Conservation (phyloP, 2,113 vertebrate species). For the Tragelaphus imberbis region DNA sequence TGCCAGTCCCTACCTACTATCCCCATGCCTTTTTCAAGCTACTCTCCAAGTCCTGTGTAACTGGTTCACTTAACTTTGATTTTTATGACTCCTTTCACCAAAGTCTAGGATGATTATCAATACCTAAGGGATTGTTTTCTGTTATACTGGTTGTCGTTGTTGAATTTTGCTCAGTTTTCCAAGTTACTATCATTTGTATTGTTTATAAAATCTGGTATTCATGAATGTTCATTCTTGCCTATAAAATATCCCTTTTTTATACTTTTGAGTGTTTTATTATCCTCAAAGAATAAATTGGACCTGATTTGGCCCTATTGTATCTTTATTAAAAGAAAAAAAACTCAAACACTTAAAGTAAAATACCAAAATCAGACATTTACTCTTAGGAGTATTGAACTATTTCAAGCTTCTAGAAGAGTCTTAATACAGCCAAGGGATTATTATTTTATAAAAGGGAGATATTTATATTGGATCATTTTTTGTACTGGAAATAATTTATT, state of each 20-base stretch:
- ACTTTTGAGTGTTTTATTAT: conserved; percentile 1
- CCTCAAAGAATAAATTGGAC: not conserved
- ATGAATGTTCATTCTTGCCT: not conserved
- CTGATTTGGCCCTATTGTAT: not conserved
- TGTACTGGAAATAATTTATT: not conserved
- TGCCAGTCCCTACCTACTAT: fast-evolving
- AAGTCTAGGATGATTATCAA: not conserved
- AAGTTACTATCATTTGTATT: not conserved
- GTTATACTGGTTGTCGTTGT: not conserved
- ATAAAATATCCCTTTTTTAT: not conserved
- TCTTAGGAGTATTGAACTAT: not conserved
- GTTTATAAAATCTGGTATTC: not conserved
- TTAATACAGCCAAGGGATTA: not conserved
- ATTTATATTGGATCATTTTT: conserved; percentile 6
- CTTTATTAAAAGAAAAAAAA: not conserved
- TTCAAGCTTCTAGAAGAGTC: conserved; percentile 19
- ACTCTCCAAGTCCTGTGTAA: not conserved
- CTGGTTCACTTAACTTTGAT: not conserved
- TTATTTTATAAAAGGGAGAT: not conserved
- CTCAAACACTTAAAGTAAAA: not conserved
- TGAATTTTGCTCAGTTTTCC: not conserved
- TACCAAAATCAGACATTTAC: not conserved
- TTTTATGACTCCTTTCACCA: not conserved
- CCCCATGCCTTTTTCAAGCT: not conserved
- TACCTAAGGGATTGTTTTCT: not conserved